phyloP scores from a whole-genome alignment of 2,797 vertebrate species.

The Tiaroga cobitis region DNA sequence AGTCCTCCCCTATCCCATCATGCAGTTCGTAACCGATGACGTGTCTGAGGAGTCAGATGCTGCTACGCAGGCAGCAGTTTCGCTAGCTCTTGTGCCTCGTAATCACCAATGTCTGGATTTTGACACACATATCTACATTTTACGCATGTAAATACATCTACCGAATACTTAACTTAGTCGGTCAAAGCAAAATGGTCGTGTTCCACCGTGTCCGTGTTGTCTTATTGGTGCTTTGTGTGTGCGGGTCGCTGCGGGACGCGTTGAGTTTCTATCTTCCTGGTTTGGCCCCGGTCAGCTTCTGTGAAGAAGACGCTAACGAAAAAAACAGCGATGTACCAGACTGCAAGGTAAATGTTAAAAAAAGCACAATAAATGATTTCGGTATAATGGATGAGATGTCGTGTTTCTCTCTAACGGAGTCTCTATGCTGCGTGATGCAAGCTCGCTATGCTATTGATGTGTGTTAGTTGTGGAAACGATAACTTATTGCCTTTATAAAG shows the following conservation, averaged over 20 bases:
- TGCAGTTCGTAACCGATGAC: slow-evolving; percentile 66
- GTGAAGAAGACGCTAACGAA: slow-evolving; percentile 68
- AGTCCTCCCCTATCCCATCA: slow-evolving; percentile 58
- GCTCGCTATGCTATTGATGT: not conserved
- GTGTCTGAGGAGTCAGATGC: slow-evolving; percentile 63
- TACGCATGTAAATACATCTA: slow-evolving; percentile 17
- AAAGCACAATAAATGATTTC: not conserved
- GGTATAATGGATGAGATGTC: not conserved
- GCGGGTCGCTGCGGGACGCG: slow-evolving; percentile 58
- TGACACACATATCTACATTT: slow-evolving; percentile 25
- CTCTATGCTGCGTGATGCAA: not conserved
- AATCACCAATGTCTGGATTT: slow-evolving; percentile 30
- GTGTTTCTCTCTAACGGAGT: not conserved
- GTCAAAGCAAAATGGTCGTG: slow-evolving; percentile 38
- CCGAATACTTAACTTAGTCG: slow-evolving; percentile 8
- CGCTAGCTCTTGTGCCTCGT: slow-evolving; percentile 27
- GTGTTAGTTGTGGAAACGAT: not conserved
- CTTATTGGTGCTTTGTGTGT: slow-evolving; percentile 43
- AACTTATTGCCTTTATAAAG: not conserved
- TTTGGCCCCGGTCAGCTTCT: slow-evolving; percentile 91
- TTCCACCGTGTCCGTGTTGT: slow-evolving; percentile 39
- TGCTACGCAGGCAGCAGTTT: slow-evolving; percentile 53
- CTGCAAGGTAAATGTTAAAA: slow-evolving; percentile 70
- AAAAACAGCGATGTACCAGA: slow-evolving; percentile 63
- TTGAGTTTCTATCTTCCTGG: slow-evolving; percentile 87